A percentile compares a stretch with the other conserved stretches of the same genome.
phyloP scores from a whole-genome alignment of 2,113 vertebrate genomes.

The Eptesicus fuscus region DNA sequence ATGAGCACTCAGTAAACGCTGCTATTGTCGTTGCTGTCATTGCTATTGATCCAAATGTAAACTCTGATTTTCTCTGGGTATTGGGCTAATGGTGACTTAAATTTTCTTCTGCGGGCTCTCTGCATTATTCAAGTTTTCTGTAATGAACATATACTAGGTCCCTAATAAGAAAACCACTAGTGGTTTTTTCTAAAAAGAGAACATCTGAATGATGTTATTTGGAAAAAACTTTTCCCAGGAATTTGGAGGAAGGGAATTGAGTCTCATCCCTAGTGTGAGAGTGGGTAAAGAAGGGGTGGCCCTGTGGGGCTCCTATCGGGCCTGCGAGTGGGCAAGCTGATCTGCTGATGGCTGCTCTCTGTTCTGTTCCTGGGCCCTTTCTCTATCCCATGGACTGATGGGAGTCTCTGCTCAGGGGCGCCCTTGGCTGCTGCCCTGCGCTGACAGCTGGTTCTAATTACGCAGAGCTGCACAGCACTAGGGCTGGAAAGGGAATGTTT shows the following conservation, averaged over 20 bases:
- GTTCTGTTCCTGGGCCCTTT: not conserved
- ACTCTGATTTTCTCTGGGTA: not conserved
- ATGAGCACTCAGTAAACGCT: not conserved
- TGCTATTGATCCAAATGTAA: not conserved
- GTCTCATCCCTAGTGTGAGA: not conserved
- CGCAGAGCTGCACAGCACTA: not conserved
- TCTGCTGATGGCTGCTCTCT: not conserved
- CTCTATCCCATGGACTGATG: not conserved
- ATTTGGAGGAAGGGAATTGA: not conserved
- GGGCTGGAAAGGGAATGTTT: constrained; percentile 38
- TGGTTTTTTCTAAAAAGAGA: not conserved
- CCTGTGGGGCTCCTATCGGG: not conserved
- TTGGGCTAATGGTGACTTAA: not conserved
- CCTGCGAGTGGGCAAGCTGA: not conserved
- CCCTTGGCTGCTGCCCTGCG: not conserved
- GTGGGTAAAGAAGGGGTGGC: not conserved
- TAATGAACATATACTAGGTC: not conserved
- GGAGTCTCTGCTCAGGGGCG: not conserved
- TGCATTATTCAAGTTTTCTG: not conserved
- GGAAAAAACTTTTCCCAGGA: not conserved
- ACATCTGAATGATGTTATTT: constrained; percentile 5
- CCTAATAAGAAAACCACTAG: not conserved
- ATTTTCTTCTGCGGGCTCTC: not conserved
- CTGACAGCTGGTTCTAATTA: constrained; percentile 67
- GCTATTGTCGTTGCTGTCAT: not conserved